Evolutionary conservation across 2,888 invertebrate genomes (phyloP).

Genomic region (Alcis repandata): DNA sequence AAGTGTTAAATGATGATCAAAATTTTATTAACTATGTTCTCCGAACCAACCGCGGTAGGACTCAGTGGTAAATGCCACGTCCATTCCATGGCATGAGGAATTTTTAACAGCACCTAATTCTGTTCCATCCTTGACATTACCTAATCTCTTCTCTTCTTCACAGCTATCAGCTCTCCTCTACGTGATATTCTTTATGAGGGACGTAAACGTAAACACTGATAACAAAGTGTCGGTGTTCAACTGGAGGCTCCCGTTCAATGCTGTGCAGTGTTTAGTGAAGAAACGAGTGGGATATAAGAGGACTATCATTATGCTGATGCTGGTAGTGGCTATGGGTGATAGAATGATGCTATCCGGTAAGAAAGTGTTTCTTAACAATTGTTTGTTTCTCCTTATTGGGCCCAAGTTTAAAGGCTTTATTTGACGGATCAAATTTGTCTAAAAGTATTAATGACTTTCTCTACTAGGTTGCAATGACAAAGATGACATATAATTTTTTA

Average conservation of each 20-base stretch:
- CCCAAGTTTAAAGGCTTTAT: no score
- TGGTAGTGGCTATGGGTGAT: conserved; percentile 86
- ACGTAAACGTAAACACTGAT: conserved; percentile 88
- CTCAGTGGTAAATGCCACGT: background rate
- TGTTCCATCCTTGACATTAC: background rate
- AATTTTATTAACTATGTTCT: no score
- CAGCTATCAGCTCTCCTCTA: conserved; percentile 87
- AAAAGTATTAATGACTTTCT: no score
- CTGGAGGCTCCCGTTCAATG: conserved; percentile 76
- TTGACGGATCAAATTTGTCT: no score
- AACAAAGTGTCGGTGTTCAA: conserved; percentile 85
- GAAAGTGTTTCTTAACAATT: conserved; percentile 3
- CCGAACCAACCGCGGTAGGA: no score
- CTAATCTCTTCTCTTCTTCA: conserved; percentile 41
- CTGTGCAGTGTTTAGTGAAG: conserved; percentile 87
- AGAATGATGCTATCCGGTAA: conserved; percentile 76
- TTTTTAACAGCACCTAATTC: background rate
- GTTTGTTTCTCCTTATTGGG: no score
- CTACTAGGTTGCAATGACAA: no score
- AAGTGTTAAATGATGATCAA: no score
- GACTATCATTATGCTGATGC: conserved; percentile 88
- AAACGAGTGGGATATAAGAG: conserved; percentile 88
- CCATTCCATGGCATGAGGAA: conserved; percentile 5
- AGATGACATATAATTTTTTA: no score
- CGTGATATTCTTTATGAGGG: conserved; percentile 88